phyloP scores from a whole-genome alignment of 2,888 invertebrate genomes.

The Linyphia triangularis region DNA sequence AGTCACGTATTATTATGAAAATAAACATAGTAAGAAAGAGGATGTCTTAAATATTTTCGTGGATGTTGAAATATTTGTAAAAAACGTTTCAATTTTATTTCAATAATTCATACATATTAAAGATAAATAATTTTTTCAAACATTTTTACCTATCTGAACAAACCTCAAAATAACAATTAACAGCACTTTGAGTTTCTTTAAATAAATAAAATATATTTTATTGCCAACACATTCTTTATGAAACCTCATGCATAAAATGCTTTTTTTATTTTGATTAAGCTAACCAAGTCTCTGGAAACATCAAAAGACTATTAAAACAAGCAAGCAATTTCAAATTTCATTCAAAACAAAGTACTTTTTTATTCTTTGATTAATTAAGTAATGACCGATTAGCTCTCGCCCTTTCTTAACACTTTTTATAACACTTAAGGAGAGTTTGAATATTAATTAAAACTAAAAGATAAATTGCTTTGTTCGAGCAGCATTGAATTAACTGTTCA shows the following conservation, averaged over 20 bases:
- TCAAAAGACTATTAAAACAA: constrained; percentile 51
- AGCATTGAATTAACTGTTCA: constrained; percentile 20
- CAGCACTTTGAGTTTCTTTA: too few species aligned
- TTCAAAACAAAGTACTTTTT: background rate
- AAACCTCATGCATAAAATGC: too few species aligned
- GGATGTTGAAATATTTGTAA: too few species aligned
- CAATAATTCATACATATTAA: too few species aligned
- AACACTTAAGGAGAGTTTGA: background rate
- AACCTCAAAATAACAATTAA: too few species aligned
- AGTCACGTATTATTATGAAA: too few species aligned
- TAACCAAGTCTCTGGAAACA: constrained; percentile 28
- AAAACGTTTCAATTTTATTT: too few species aligned
- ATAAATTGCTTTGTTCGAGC: constrained; percentile 26
- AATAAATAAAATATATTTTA: constrained; percentile 23
- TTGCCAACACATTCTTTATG: too few species aligned
- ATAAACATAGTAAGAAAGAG: too few species aligned
- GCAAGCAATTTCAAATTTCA: constrained; percentile 38
- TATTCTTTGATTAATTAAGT: constrained; percentile 28
- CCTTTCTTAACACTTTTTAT: constrained; percentile 7
- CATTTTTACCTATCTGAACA: constrained; percentile 10
- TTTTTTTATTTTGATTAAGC: constrained; percentile 45
- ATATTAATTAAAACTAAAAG: constrained; percentile 47
- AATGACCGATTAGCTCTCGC: constrained; percentile 35
- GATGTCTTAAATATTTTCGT: too few species aligned
- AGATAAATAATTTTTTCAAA: too few species aligned